A percentile compares a stretch with the other conserved stretches of the same genome.
phyloP scores from a whole-genome alignment of 2,113 vertebrate species.

The Anhinga rufa region DNA sequence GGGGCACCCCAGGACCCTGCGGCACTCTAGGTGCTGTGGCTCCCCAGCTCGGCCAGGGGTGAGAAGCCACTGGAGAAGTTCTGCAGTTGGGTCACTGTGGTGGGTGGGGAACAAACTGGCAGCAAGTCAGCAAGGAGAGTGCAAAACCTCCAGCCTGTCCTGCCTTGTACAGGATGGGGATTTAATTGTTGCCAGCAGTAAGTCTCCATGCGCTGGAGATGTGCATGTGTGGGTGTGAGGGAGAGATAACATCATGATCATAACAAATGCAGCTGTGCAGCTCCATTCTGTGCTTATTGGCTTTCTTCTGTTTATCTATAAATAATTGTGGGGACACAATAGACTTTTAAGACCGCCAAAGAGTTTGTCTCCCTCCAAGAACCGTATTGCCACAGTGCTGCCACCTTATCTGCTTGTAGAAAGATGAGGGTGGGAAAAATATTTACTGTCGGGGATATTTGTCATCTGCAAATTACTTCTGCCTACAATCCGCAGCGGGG shows the following conservation, averaged over 20 bases:
- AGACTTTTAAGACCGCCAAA: conserved; percentile 50
- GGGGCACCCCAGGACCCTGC: no score
- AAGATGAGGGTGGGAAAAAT: conserved; percentile 41
- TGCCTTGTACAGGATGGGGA: background rate
- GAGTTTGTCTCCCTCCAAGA: conserved; percentile 54
- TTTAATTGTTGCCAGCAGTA: background rate
- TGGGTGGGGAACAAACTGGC: background rate
- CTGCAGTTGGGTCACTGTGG: background rate
- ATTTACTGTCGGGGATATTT: conserved; percentile 58
- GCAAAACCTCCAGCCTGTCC: background rate
- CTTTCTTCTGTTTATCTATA: conserved; percentile 59
- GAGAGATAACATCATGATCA: conserved; percentile 21
- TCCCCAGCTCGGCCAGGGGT: rapidly evolving
- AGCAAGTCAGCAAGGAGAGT: background rate
- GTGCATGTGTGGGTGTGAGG: background rate
- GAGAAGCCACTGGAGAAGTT: background rate
- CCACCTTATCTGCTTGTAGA: conserved; percentile 57
- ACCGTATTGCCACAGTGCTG: conserved; percentile 17
- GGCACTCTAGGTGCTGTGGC: no score
- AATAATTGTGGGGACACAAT: conserved; percentile 55
- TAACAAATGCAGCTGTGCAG: conserved; percentile 20
- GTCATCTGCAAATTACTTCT: conserved; percentile 58
- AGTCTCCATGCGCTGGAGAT: background rate
- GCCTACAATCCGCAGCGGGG: background rate
- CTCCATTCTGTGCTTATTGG: conserved; percentile 22